Conservation (phyloP, 2,888 invertebrate genomes). For the Adela reaumurella region DNA sequence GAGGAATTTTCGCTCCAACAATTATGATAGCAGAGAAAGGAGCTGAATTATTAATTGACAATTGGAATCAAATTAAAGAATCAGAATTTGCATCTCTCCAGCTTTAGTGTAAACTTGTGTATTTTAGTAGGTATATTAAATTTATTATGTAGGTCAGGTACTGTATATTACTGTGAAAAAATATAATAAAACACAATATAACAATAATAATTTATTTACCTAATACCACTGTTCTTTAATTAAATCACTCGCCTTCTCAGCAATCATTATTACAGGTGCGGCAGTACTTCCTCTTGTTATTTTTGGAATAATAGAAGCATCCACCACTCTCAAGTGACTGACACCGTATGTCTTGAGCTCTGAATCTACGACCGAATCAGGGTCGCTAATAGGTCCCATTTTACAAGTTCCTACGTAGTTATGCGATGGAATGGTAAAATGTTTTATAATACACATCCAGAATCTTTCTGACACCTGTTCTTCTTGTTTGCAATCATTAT, state of each 20-base stretch:
- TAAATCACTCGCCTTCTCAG: slow-evolving; percentile 47
- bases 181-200: slow-evolving; percentile 14
- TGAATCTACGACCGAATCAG: slow-evolving; percentile 38
- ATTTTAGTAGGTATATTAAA: too few species aligned
- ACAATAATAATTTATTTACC: slow-evolving; percentile 21
- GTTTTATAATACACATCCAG: slow-evolving; percentile 44
- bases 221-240: slow-evolving; percentile 47
- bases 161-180: too few species aligned
- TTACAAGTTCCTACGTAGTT: slow-evolving; percentile 48
- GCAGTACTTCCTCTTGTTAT: slow-evolving; percentile 43
- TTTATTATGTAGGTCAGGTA: too few species aligned
- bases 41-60: slow-evolving; percentile 36
- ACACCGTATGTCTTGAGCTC: slow-evolving; percentile 34
- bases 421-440: slow-evolving; percentile 41
- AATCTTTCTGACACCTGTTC: slow-evolving; percentile 38
- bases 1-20: slow-evolving; percentile 35
- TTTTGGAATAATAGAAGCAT: slow-evolving; percentile 45
- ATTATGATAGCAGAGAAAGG: slow-evolving; percentile 51
- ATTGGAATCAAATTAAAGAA: slow-evolving; percentile 50
- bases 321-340: slow-evolving; percentile 35
- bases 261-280: slow-evolving; percentile 48
- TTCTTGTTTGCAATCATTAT: slow-evolving; percentile 37
- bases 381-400: slow-evolving; percentile 37
- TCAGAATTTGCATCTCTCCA: too few species aligned
- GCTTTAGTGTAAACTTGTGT: too few species aligned